phyloP scores from a whole-genome alignment of 2,797 vertebrate species.

The Oophaga sylvatica region DNA sequence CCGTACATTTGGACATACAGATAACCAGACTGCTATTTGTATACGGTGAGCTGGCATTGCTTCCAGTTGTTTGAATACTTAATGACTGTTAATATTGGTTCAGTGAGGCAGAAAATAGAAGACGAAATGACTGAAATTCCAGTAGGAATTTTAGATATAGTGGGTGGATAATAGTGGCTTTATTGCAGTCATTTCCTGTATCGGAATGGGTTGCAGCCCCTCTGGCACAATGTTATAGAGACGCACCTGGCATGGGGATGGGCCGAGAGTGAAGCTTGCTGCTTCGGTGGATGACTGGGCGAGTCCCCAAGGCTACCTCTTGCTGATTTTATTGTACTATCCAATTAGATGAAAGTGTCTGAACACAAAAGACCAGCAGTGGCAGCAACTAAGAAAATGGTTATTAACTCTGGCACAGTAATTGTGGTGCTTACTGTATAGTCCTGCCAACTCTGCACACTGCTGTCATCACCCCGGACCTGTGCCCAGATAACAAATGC shows the following conservation, averaged over 20 bases:
- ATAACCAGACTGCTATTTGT: slow-evolving; percentile 12
- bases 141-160: slow-evolving; percentile 16
- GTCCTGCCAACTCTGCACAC: slow-evolving; percentile 19
- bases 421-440: slow-evolving; percentile 44
- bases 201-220: slow-evolving; percentile 41
- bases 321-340: slow-evolving; percentile 47
- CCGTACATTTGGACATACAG: not conserved
- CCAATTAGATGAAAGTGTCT: slow-evolving; percentile 43
- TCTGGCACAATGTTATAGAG: slow-evolving; percentile 17
- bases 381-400: slow-evolving; percentile 36
- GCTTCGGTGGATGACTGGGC: slow-evolving; percentile 12
- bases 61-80: slow-evolving; percentile 31
- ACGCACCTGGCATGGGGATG: slow-evolving; percentile 50
- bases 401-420: slow-evolving; percentile 45
- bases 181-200: slow-evolving; percentile 44
- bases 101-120: slow-evolving; percentile 45
- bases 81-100: slow-evolving; percentile 45
- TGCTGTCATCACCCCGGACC: slow-evolving; percentile 4
- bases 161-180: slow-evolving; percentile 43
- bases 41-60: not conserved
- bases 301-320: slow-evolving; percentile 10
- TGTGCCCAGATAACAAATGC: not conserved
- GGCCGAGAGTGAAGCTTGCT: slow-evolving; percentile 6
- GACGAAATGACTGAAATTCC: slow-evolving; percentile 46
- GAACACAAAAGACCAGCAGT: slow-evolving; percentile 45